Evolutionary conservation across 2,888 invertebrate genomes (phyloP).

Genomic region (Automeris io): DNA sequence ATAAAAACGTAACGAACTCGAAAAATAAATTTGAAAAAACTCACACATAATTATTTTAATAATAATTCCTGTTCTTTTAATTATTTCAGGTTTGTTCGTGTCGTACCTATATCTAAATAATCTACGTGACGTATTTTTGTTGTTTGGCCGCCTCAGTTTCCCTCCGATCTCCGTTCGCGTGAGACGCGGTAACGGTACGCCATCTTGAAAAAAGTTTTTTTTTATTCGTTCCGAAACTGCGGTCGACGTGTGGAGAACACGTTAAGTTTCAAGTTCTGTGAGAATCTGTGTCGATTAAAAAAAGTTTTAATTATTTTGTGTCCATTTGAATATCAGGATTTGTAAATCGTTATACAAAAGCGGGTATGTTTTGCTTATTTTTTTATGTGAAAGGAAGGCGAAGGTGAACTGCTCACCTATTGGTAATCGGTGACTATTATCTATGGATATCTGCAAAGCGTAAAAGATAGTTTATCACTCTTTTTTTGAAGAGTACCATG

Average conservation of each 20-base stretch:
- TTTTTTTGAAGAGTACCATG: too few species aligned
- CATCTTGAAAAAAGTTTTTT: constrained; percentile 20
- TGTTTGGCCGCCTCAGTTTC: constrained; percentile 32
- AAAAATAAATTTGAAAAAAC: too few species aligned
- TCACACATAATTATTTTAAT: too few species aligned
- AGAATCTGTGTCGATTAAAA: neutral
- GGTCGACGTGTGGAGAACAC: neutral
- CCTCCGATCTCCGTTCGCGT: constrained; percentile 44
- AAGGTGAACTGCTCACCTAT: too few species aligned
- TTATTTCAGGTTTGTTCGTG: too few species aligned
- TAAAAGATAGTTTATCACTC: too few species aligned
- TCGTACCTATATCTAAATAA: too few species aligned
- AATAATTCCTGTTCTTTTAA: too few species aligned
- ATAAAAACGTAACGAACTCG: too few species aligned
- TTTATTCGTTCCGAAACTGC: neutral
- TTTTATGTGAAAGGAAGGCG: neutral
- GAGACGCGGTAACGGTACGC: constrained; percentile 37
- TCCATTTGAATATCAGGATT: neutral
- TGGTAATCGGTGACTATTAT: neutral
- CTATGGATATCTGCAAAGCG: too few species aligned
- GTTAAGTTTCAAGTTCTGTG: neutral
- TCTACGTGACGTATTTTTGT: constrained; percentile 16
- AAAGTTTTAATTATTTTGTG: neutral
- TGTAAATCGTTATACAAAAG: neutral
- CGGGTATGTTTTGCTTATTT: neutral